Evolutionary conservation across 2,888 invertebrate genomes (phyloP), one percentile per base, ranked within the genome.

Genomic region (Conchocele bisecta): DNA sequence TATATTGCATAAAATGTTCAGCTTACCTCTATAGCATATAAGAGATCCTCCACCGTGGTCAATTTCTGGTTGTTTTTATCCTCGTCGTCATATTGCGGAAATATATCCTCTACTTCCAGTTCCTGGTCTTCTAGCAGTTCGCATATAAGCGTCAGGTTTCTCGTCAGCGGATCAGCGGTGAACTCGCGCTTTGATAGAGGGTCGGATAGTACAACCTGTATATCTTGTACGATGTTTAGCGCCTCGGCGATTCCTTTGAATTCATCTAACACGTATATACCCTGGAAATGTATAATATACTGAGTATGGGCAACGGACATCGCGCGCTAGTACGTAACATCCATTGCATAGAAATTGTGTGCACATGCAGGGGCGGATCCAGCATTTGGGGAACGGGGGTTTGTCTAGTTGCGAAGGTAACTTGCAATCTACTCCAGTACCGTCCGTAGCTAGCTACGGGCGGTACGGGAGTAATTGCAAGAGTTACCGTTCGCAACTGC

Each of bases 71-170:
- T 54, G 17, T 71, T 60, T 28, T 64, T 64, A 7, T 75, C 71
- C 20, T 41, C 39, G 44, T 75, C 75, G 31, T 75, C 75, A 46
- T 68, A 75, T 39, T 71, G 68, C 2, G 71, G 75, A 29, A 56
- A 75, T 31, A 75, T 31, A 35, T 75, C 75, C 22, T 75, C 71
- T 7, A 75, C 68, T 24, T 64, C 71, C 3, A 75, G 54, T 39
- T 68, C 75, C 24, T 64, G 58, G 13, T 50, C 75, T 64, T 75
- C 71, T 63, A 75, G 70, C 29, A 75, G 71, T 26, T 71, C 71
- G 29, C 67, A 67, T 4, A 75, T 26, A 2, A 42, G 24, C 33
- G 48, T 58, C 22, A 75, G 53, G 37, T 71, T 67, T 31, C 60
- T 24, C 0, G 71, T 71, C 3, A 75, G 61, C 29, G 53, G 29